Conservation (phyloP, 2,113 vertebrate genomes). For the Andinoacara biseriatus region DNA sequence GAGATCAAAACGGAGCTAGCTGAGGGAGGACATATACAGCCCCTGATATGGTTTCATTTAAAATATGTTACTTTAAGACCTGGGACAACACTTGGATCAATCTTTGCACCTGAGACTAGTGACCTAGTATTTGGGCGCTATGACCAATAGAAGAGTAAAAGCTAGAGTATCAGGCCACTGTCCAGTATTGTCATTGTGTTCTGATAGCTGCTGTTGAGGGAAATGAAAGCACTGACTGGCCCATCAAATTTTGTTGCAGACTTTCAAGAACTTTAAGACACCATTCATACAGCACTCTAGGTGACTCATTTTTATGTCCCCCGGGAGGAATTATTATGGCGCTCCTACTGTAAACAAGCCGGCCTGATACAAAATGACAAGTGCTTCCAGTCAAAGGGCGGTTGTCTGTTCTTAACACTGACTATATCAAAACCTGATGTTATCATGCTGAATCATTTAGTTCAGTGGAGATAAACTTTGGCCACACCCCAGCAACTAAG, state of each 20-base stretch:
- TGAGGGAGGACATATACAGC: constrained; percentile 24
- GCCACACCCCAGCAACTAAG: not conserved
- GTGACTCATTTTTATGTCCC: not conserved
- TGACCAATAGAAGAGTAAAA: constrained; percentile 28
- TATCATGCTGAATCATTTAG: not conserved
- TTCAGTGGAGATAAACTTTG: not conserved
- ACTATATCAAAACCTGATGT: not conserved
- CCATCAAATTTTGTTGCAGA: constrained; percentile 16
- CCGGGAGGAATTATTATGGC: not conserved
- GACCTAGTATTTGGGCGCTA: constrained; percentile 1
- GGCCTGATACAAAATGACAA: not conserved
- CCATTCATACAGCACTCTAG: not conserved
- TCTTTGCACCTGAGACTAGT: not conserved
- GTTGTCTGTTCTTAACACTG: not conserved
- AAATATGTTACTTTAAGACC: not conserved
- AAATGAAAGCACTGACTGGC: constrained; percentile 4
- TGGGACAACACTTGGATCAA: not conserved
- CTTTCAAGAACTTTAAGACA: constrained; percentile 14
- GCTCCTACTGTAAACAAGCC: not conserved
- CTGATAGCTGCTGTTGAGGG: not conserved
- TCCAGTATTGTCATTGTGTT: not conserved
- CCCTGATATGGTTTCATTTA: not conserved
- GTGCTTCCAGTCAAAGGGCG: not conserved
- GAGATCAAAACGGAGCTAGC: constrained; percentile 39
- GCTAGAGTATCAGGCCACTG: not conserved